Evolutionary conservation across 2,113 vertebrate genomes (phyloP), one percentile per base, ranked within the genome.

Genomic region (Tonatia bakeri): DNA sequence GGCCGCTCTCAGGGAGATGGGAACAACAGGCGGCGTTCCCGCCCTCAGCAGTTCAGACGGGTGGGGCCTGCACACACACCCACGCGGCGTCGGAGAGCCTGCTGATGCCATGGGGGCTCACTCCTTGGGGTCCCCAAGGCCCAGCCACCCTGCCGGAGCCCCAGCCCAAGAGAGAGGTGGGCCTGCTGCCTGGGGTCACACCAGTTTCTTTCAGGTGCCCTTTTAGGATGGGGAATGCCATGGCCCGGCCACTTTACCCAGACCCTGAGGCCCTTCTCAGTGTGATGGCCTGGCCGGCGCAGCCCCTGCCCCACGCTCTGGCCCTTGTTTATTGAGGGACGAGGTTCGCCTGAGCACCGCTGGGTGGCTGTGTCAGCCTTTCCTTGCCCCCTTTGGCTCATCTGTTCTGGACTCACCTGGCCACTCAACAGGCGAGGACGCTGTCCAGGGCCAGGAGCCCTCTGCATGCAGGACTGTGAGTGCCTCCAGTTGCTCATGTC

Each of bases 1-100:
- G 43, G 77, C 54, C 31, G 67, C 89, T 12, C 4, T 38, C 43
- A 26, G 64, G 24, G 5, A 69, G 28, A 38, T 4, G 33, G 80
- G 79, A 45, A 16, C 6, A 2, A 0, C 26, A 77, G 69, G 11
- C 26, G 0, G 5, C 2, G 1, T 15, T 26, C 52, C 43, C 14
- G 28, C 14, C 40, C 47, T 9, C 4, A 4, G 28, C 10, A 0
- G 3, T 20, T 4, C 1, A 2, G 19, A 16, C 8, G 65, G 52
- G 17, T 1, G 3, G 3, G 26, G 40, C 22, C 86, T 56, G 14
- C 17, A 45, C 10, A 12, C 75, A 43, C 33, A 80, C 12, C 52
- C 64, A 22, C 1, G 1, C 7, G 1, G 15, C 20, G 0, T 4
- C 16, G 3, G 16, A 12, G 72, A 28, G 50, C 50, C 40, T 13